Percentiles rank a stretch among this genome's conserved stretches.
Evolutionary conservation across 35 echinoderm and acorn worm genomes (phyloP).

Genomic region (Apostichopus japonicus): DNA sequence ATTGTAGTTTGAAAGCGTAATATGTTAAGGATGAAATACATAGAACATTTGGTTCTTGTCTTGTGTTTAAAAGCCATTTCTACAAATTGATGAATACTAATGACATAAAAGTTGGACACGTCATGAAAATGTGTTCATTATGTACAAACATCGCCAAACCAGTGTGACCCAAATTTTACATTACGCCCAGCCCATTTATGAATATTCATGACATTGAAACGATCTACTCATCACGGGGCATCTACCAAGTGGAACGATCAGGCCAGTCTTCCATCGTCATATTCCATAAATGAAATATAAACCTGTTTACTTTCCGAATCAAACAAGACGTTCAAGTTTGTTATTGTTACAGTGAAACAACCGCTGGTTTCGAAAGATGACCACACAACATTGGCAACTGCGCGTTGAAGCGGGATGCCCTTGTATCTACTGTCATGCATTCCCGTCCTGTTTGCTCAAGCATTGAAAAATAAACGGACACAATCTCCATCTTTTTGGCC

Average conservation of each 20-base stretch:
- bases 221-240: too few relatives aligned
- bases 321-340: slow-evolving; percentile 25
- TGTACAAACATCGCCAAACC: too few relatives aligned
- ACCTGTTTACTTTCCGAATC: slow-evolving; percentile 6
- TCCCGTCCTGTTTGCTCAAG: neutral
- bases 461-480: slow-evolving; percentile 33
- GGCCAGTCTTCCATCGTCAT: neutral
- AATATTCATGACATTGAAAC: too few relatives aligned
- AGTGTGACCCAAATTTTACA: too few relatives aligned
- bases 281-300: neutral
- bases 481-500: neutral
- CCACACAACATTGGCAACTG: neutral
- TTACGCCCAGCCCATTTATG: too few relatives aligned
- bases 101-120: too few relatives aligned
- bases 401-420: neutral
- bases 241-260: neutral
- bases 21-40: too few relatives aligned
- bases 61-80: too few relatives aligned
- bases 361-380: neutral
- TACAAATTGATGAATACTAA: too few relatives aligned
- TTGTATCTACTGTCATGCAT: neutral
- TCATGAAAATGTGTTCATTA: too few relatives aligned
- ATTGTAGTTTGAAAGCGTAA: too few relatives aligned
- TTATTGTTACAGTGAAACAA: slow-evolving; percentile 11
- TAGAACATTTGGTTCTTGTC: too few relatives aligned